Percentiles rank a stretch among this genome's conserved stretches.
Evolutionary conservation across 1,140 invertebrate genomes (phyloP).

Genomic region (Aphis craccivora): DNA sequence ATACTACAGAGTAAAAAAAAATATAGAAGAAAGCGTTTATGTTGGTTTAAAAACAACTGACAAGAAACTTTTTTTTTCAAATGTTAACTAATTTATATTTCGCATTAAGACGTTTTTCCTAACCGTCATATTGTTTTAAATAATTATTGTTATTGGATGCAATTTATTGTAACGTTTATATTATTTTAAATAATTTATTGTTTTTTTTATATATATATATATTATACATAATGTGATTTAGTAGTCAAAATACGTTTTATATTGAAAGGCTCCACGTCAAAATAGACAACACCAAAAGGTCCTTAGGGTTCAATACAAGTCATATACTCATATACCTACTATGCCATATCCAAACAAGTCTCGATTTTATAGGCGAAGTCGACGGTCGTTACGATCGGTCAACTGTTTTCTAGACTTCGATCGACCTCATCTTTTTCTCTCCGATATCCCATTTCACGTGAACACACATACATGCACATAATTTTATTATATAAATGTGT

Average conservation of each 20-base stretch:
- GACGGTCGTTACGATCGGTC: neutral
- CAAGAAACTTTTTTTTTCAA: neutral
- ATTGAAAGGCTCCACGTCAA: neutral
- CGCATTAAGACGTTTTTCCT: accelerated
- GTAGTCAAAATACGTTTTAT: neutral
- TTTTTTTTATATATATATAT: neutral
- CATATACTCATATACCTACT: neutral
- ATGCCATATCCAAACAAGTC: neutral
- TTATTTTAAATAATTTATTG: too few relatives aligned
- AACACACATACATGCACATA: neutral
- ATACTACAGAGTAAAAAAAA: too few relatives aligned
- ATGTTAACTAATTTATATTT: neutral
- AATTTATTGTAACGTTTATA: too few relatives aligned
- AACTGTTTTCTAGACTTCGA: neutral
- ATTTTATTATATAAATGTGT: constrained; percentile 17
- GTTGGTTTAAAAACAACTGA: neutral
- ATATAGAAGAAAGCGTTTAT: neutral
- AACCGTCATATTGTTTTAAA: neutral
- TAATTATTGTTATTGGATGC: neutral
- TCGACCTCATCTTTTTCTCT: neutral
- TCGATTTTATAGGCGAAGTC: neutral
- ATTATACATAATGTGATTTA: too few relatives aligned
- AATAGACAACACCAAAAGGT: neutral
- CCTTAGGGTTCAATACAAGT: neutral
- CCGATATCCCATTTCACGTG: neutral